A percentile compares a stretch with the other conserved stretches of the same genome.
These are phyloP conservation scores for Alcedo atthis DNA, from an alignment of 2,797 vertebrate genomes.

Conservation along the genomic window DNA sequence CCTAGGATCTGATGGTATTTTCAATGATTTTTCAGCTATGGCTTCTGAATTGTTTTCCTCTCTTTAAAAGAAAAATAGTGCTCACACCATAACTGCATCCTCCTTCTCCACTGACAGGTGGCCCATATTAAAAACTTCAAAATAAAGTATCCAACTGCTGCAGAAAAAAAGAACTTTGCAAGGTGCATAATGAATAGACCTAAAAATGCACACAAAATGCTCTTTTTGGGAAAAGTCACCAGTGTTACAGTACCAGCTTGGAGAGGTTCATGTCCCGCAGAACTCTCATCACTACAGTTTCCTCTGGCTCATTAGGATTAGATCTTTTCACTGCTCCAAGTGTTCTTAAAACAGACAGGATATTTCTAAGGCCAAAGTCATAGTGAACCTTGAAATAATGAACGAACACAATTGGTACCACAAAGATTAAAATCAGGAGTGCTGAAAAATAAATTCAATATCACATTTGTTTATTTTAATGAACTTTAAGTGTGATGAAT, in stretches of 20 bases:
- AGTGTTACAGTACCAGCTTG: constrained; percentile 81
- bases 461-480: background rate
- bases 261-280: constrained; percentile 90
- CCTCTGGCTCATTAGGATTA: constrained; percentile 83
- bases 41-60: background rate
- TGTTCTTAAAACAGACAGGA: constrained; percentile 87
- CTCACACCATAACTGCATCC: background rate
- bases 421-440: background rate
- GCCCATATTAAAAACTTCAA: background rate
- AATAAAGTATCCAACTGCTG: background rate
- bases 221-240: background rate
- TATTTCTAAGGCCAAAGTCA: constrained; percentile 89
- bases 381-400: constrained; percentile 83
- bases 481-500: background rate
- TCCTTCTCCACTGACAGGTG: background rate
- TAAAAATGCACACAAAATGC: background rate
- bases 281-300: constrained; percentile 87
- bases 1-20: background rate
- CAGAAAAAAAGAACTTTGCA: background rate
- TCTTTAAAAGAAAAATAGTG: background rate
- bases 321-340: constrained; percentile 86
- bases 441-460: background rate
- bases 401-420: background rate
- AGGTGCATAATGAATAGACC: background rate
- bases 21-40: background rate